These are phyloP conservation scores for Conops quadrifasciatus DNA, from an alignment of 2,888 invertebrate species.

Conservation along the genomic window DNA sequence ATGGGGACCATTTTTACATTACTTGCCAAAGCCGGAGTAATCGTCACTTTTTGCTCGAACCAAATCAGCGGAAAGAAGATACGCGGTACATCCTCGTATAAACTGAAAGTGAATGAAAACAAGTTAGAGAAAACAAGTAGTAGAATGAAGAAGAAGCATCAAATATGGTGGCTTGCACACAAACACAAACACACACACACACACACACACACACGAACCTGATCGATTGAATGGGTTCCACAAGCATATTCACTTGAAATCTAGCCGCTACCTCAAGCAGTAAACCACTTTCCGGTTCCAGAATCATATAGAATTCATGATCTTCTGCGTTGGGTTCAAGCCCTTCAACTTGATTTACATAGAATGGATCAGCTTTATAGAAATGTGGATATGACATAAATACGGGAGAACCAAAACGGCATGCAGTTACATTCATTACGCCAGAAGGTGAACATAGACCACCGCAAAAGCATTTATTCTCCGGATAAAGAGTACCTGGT, in stretches of 20 bases:
- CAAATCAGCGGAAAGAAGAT: slow-evolving; percentile 80
- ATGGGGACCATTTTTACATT: slow-evolving; percentile 68
- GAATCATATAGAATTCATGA: slow-evolving; percentile 79
- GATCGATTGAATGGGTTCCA: slow-evolving; percentile 73
- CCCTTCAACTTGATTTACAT: slow-evolving; percentile 73
- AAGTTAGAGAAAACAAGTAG: not conserved
- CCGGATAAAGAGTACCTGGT: slow-evolving; percentile 69
- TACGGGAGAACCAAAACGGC: slow-evolving; percentile 82
- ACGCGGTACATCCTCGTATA: slow-evolving; percentile 73
- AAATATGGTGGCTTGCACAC: too few relatives aligned
- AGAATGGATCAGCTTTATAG: slow-evolving; percentile 76
- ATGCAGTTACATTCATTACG: slow-evolving; percentile 79
- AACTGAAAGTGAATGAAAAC: too few relatives aligned
- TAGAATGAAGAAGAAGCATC: not conserved
- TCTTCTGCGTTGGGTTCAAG: slow-evolving; percentile 71
- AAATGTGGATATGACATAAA: slow-evolving; percentile 89
- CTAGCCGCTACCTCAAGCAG: slow-evolving; percentile 79
- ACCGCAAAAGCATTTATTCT: slow-evolving; percentile 77
- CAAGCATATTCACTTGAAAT: slow-evolving; percentile 80
- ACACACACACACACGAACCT: slow-evolving; percentile 72
- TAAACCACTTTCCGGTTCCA: slow-evolving; percentile 80
- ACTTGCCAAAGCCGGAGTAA: slow-evolving; percentile 69
- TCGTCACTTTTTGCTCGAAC: slow-evolving; percentile 76
- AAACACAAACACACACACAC: too few relatives aligned
- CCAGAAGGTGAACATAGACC: slow-evolving; percentile 79